Base-by-base conservation (phyloP, 2,797 vertebrate species). In the Naso thynnoides region DNA sequence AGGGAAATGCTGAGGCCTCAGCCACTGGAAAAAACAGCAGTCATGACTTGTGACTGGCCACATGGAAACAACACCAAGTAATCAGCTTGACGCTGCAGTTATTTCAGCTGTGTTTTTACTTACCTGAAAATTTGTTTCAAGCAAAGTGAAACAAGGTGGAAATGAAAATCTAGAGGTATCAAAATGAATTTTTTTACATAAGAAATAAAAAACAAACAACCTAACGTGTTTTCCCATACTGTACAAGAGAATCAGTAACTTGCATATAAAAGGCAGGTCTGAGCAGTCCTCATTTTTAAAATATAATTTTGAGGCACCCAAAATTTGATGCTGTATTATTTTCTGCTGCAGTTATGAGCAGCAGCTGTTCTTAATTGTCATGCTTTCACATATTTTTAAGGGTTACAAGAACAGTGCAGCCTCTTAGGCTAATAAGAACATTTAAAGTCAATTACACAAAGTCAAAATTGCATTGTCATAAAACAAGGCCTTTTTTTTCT, bases 1-100 rank as follows among this genome's bases (percentile, higher is more conserved):
- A 50, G 62, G 55, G 62, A 78, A 47, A 53, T 13, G 49, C 67
- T 64, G 75, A 57, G 58, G 72, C 75, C 60, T 71, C 50, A 41
- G 73, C 69, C 63, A 5, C 60, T 2, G 53, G 59, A 73, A 41
- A 74, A 38, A 44, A 9, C 23, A 23, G 39, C 54, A 38, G 18
- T 64, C 70, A 67, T 1, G 14, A 44, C 50, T 52, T 65, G 36
- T 8, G 29, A 73, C 50, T 33, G 21, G 13, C 13, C 50, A 45
- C 8, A 6, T 53, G 49, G 60, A 78, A 73, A 45, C 45, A 5
- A 70, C 0, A 6, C 70, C 23, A 16, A 60, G 29, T 9, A 19
- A 57, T 62, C 2, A 47, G n/a, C 62, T 77, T 26, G n/a, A 49
- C 16, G 2, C 16, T 23, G 49, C 33, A 47, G 39, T 59, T 44